Base-by-base conservation (phyloP, 2,888 invertebrate species). In the Cheilosia soror region DNA sequence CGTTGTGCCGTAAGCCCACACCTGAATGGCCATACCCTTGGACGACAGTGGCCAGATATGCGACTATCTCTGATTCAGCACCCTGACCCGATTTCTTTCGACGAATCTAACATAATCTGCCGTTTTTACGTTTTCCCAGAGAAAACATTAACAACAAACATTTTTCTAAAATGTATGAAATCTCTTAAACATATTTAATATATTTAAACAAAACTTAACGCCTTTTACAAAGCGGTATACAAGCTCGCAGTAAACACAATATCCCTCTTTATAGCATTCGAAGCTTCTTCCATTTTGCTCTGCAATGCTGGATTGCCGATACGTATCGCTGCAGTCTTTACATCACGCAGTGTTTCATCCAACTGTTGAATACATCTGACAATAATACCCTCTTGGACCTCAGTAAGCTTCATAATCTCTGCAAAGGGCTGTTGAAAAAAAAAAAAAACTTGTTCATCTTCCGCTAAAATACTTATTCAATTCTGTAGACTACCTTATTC, bases 181-280 rank as follows among this genome's bases (percentile, higher is more conserved):
- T 9, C 37, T 37, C 9, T 37, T 9, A 37, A 11, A 37, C 37
- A 37, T 37, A 5, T 11, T 11, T 37, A 7, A 37, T 20, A 37
- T 20, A 20, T 20, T 20, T 20, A 1, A 11, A 37, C 7, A 37
- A 4, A 9, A 37, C 5, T 11, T 49, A 11, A 60, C 29, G 29
- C 7, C n/a, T 15, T 44, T 29, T 79, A 84, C 51, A 84, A 65
- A 65, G 90, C 90, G 3, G 97, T 98, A 90, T 99, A 99, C 55
- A 99, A 94, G 92, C 98, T 98, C 37, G 98, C 98, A 27, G 99
- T 97, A 91, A 99, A 99, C 0, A 99, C 99, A 89, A 99, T 99
- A 92, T 99, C 99, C 79, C 99, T 93, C 92, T 98, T 98, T 87
- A 99, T 98, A 53, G 96, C 95, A 2, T 95, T 95, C 0, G 97